Conservation (phyloP, 2,888 invertebrate genomes). For the Andrena bucephala region DNA sequence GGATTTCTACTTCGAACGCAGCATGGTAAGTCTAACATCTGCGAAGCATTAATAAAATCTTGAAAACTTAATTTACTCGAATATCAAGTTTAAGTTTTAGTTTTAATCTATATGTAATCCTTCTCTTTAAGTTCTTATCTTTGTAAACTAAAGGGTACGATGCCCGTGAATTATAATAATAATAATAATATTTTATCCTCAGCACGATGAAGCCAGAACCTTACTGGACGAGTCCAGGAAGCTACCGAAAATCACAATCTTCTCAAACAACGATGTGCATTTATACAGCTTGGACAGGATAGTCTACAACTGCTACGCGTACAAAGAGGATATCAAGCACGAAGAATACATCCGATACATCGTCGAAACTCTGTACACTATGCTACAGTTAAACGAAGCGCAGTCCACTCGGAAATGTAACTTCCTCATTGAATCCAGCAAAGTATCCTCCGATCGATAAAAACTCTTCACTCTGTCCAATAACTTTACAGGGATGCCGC, state of each 20-base stretch:
- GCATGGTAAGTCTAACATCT: conserved; percentile 66
- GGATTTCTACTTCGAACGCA: conserved; percentile 79
- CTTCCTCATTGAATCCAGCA: background rate
- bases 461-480: background rate
- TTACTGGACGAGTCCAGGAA: conserved; percentile 69
- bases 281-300: conserved; percentile 71
- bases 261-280: conserved; percentile 68
- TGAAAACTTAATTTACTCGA: conserved; percentile 9
- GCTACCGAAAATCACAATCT: conserved; percentile 65
- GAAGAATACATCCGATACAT: conserved; percentile 74
- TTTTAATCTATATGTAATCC: too few species aligned
- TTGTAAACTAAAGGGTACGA: too few species aligned
- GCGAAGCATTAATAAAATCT: background rate
- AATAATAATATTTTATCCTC: conserved; percentile 21
- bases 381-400: conserved; percentile 73
- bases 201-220: conserved; percentile 73
- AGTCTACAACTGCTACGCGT: conserved; percentile 72
- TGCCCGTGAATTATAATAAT: too few species aligned
- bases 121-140: too few species aligned
- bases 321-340: conserved; percentile 67
- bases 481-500: conserved; percentile 50
- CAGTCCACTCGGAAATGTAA: conserved; percentile 60
- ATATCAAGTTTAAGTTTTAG: too few species aligned
- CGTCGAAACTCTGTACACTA: conserved; percentile 74
- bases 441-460: too few species aligned